These are phyloP conservation scores for Scolopax bukidnonensis DNA, from an alignment of 2,797 vertebrate genomes.

Conservation along the genomic window DNA sequence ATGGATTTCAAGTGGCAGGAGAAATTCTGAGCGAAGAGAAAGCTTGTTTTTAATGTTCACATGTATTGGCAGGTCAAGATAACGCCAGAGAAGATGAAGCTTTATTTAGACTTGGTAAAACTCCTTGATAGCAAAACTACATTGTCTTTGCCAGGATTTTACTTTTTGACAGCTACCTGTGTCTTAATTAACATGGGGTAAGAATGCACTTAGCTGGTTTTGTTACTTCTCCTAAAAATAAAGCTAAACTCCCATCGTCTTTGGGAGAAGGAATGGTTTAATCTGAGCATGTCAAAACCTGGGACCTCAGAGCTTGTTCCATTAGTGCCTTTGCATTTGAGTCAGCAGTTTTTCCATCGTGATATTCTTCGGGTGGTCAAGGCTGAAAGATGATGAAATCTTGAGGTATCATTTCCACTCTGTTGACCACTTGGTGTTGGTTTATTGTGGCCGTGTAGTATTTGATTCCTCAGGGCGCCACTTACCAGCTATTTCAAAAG, in stretches of 20 bases:
- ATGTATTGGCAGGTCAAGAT: not conserved
- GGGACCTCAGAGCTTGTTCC: not conserved
- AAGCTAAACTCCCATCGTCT: not conserved
- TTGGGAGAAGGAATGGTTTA: not conserved
- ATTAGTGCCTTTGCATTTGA: not conserved
- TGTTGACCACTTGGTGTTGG: not conserved
- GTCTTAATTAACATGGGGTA: rapidly evolving
- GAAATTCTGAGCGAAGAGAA: not conserved
- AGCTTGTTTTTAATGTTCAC: not conserved
- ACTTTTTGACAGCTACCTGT: not conserved
- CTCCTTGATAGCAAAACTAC: not conserved
- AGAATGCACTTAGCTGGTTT: not conserved
- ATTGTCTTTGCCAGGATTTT: not conserved
- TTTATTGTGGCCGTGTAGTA: not conserved
- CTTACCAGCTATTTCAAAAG: not conserved
- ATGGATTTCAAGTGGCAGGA: not conserved
- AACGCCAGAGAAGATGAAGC: not conserved
- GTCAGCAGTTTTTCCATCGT: not conserved
- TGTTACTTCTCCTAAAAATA: not conserved
- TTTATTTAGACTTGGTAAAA: not conserved
- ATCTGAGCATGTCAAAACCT: not conserved
- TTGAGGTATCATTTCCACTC: not conserved
- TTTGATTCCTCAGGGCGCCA: not conserved
- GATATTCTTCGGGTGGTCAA: not conserved
- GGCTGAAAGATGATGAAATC: not conserved